Base-by-base conservation (phyloP, 2,888 invertebrate genomes). In the Chesias legatella region DNA sequence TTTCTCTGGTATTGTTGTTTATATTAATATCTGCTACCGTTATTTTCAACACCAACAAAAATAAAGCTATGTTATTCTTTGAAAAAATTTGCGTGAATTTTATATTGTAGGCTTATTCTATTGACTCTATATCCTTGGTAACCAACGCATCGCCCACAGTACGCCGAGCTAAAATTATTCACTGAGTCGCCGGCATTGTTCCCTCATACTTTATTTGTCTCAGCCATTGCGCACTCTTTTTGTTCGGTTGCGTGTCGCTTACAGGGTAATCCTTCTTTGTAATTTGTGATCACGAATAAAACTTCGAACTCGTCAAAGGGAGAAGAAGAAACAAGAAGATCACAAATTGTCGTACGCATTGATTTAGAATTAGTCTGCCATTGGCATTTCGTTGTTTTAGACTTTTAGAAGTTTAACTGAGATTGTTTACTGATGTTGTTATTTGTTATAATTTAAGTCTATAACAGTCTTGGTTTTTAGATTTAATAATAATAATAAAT, bases 131-230 rank as follows among this genome's bases (percentile, higher is more conserved):
- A 41, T 60, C 63, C 56, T 21, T 54, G 58, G 62, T 58, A 68
- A 58, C 62, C 64, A 65, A 53, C 59, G 64, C 70, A 70, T 58
- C 69, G 71, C 63, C 70, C 65, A 67, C 69, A 74, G 73, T 64
- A 69, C 68, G 70, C 61, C 67, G 60, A 58, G 80, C 84, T 86
- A 85, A 88, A 85, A 86, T 86, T 88, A 85, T 84, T 80, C 83
- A 77, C 78, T 73, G 76, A 74, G 71, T 78, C 77, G 71, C 62
- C 73, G 63, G 77, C 78, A 86, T 88, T 88, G 86, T 86, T 85
- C 84, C 76, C 78, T 69, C 71, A 76, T 83, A 83, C 79, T 86
- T 85, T 85, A 84, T 85, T 81, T 86, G 79, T 77, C 70, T 73
- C 66, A 40, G 30, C 33, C 45, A 44, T 30, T 30, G 43, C 24